Base-by-base conservation (phyloP, 2,888 invertebrate species). In the Drosophila yooni region DNA sequence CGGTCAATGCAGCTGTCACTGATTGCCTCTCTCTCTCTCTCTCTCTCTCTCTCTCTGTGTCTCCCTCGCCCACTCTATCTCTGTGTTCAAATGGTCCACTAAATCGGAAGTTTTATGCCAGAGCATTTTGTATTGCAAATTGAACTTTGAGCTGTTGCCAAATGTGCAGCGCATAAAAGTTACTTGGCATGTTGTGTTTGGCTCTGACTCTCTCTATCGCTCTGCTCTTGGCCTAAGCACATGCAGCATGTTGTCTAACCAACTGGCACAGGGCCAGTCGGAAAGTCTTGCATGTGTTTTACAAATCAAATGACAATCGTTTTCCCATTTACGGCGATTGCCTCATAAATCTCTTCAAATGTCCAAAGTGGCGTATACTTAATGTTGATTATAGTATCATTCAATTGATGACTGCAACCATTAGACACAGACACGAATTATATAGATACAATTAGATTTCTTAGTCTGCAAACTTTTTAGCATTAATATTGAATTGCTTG, bases 1-100 rank as follows among this genome's bases (percentile, higher is more conserved):
- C 74, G 69, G 66, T 54, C 80, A 74, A 63, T 84, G 89, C 84
- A 88, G 81, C 89, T 85, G 89, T 82, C 85, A 76, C 89, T 89
- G 85, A 85, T 85, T 85, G 82, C 84, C n/a, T n/a, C n/a, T 62
- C 54, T 57, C 40, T 18, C 25, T n/a, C 54, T 10, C 8, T 8
- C 50, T 2, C 27, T 18, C 3, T 18, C 36, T 18, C 1, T 43
- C n/a, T 43, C 31, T 3, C 31, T 13, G 52, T 13, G 18, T 1
- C 31, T 11, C 15, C 2, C 0, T 21, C 34, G 5, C 52, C 21
- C 18, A 1, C 43, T 10, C 27, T 27, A 18, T n/a, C 15, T 34
- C 46, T 11, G 27, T 15, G 58, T 13, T 21, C 53, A 68, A 79
- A 70, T 70, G 62, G 59, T 48, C 52, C 79, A 83, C 70, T 89